A percentile compares a stretch with the other conserved stretches of the same genome.
Conservation (phyloP, 2,797 vertebrate species). For the Macroramphosus scolopax region DNA sequence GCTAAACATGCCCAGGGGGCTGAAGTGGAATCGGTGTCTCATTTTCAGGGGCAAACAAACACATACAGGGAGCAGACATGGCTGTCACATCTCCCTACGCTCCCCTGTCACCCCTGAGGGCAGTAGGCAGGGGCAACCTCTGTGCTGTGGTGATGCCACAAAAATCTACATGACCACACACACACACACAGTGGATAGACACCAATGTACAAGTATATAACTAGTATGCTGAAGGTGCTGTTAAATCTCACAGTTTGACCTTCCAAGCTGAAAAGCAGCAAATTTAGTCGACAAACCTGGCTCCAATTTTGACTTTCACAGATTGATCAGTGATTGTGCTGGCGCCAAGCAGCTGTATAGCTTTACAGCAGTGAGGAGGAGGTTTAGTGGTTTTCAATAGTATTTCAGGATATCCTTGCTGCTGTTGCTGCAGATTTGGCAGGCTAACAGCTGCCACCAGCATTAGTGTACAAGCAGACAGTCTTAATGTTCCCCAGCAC, state of each 20-base stretch:
- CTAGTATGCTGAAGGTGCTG: too few relatives aligned
- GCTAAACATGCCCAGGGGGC: slow-evolving; percentile 77
- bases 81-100: slow-evolving; percentile 81
- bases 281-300: slow-evolving; percentile 56
- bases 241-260: slow-evolving; percentile 56
- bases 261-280: slow-evolving; percentile 60
- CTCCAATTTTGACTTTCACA: slow-evolving; percentile 72
- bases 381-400: slow-evolving; percentile 80
- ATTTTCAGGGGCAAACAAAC: slow-evolving; percentile 78
- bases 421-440: slow-evolving; percentile 72
- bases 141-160: slow-evolving; percentile 29
- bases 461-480: slow-evolving; percentile 72
- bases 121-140: slow-evolving; percentile 59
- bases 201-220: slow-evolving; percentile 10
- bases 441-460: slow-evolving; percentile 73
- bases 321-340: slow-evolving; percentile 76
- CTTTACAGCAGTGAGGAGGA: slow-evolving; percentile 69
- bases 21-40: slow-evolving; percentile 70
- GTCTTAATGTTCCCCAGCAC: slow-evolving; percentile 71
- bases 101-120: slow-evolving; percentile 70
- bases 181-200: slow-evolving; percentile 1
- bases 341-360: slow-evolving; percentile 75
- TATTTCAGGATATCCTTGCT: slow-evolving; percentile 77
- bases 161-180: slow-evolving; percentile 43
- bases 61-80: slow-evolving; percentile 80